phyloP scores from a whole-genome alignment of 2,113 vertebrate species.

The Pao palembangensis region DNA sequence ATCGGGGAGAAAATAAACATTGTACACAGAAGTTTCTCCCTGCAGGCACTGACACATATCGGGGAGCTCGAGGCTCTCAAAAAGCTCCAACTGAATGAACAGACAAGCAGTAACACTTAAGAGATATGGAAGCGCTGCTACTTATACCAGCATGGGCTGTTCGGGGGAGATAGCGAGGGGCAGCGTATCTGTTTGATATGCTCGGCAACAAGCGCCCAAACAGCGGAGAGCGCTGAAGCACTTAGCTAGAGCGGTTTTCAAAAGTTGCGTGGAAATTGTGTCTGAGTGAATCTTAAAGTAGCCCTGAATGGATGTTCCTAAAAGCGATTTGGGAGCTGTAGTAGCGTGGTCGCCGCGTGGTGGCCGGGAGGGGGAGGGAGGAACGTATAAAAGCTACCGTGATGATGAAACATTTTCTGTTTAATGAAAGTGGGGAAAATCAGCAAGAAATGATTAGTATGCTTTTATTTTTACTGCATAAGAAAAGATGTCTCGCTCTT shows the following conservation, averaged over 20 bases:
- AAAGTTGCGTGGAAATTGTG: conserved; percentile 24
- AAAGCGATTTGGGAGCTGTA: conserved; percentile 30
- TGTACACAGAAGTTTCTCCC: conserved; percentile 52
- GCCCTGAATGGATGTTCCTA: conserved; percentile 40
- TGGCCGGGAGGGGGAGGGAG: conserved; percentile 24
- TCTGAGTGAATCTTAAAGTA: conserved; percentile 16
- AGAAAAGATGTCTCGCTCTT: conserved; percentile 13
- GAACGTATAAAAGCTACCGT: conserved; percentile 42
- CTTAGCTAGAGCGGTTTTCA: conserved; percentile 38
- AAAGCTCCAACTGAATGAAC: conserved; percentile 76
- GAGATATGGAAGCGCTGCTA: conserved; percentile 66
- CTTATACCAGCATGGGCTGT: conserved; percentile 61
- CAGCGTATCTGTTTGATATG: conserved; percentile 54
- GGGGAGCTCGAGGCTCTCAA: conserved; percentile 56
- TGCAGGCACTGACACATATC: conserved; percentile 60
- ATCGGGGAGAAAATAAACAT: conserved; percentile 35
- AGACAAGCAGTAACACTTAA: conserved; percentile 76
- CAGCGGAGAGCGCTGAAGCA: conserved; percentile 25
- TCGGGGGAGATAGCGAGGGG: conserved; percentile 54
- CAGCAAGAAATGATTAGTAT: conserved; percentile 1
- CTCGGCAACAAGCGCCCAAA: conserved; percentile 53
- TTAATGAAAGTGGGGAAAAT: conserved; percentile 17
- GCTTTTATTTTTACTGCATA: not conserved
- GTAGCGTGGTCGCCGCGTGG: conserved; percentile 29
- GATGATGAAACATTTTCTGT: conserved; percentile 40